Base-by-base conservation (phyloP, 1,140 invertebrate genomes). In the Drosophila teissieri region DNA sequence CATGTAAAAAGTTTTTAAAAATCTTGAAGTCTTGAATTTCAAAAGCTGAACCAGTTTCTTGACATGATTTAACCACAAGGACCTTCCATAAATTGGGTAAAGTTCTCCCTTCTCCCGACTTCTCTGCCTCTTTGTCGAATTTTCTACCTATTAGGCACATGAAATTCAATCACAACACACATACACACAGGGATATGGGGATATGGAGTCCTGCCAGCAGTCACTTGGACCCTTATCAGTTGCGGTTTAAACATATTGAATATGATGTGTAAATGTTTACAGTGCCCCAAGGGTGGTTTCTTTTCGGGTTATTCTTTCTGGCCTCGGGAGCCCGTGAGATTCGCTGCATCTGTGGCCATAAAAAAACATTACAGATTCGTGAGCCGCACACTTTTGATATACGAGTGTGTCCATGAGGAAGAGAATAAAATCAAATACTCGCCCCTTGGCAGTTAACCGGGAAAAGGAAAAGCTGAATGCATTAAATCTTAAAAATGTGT, bases 61-160 rank as follows among this genome's bases (percentile, higher is more conserved):
- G 8, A 51, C 15, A 51, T 17, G 48, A 14, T 17, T 51, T 31
- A 11, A 17, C 15, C 31, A 3, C 4, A 17, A 49, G n/a, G 6
- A 22, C 36, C 36, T 40, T 24, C 37, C 37, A 63, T 63, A 63
- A 63, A 63, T 54, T 58, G 34, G 19, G 24, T 34, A 15, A 42
- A 31, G 44, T 22, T 22, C 19, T 36, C 19, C 57, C 42, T 40
- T 49, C 17, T 44, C 24, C 31, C 36, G 34, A 22, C 17, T 34
- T 22, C 40, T 46, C 1, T 54, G 64, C 65, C 68, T 56, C 81
- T 89, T 75, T 90, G 77, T 81, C 78, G 64, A 80, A 89, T 90
- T 90, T 89, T 90, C 85, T 90, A 89, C 81, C 80, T 85, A 89
- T 89, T 89, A 85, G 51, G 70, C 85, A 89, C 80, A 85, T 90